These are phyloP conservation scores for Myiagra hebetior DNA, from an alignment of 2,113 vertebrate species.

Conservation along the genomic window DNA sequence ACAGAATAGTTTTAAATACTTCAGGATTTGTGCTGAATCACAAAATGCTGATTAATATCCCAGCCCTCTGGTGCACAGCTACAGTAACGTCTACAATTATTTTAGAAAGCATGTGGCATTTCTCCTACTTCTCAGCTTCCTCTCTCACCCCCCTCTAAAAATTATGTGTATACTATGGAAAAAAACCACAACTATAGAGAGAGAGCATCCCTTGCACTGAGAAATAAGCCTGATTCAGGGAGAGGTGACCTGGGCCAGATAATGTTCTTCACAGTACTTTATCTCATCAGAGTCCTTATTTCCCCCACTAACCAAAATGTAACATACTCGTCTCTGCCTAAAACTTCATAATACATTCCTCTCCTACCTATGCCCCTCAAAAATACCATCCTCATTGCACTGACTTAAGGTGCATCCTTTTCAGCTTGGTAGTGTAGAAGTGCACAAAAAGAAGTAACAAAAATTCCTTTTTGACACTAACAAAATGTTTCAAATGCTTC, in stretches of 20 bases:
- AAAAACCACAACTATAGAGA: not conserved
- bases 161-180: accelerated
- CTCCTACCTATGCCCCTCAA: not conserved
- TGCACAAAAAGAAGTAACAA: not conserved
- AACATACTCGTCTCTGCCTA: not conserved
- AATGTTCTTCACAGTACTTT: not conserved
- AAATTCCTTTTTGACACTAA: not conserved
- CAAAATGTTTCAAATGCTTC: not conserved
- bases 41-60: not conserved
- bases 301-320: not conserved
- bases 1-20: not conserved
- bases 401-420: not conserved
- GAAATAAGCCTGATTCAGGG: not conserved
- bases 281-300: not conserved
- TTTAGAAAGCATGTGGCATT: not conserved
- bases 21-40: not conserved
- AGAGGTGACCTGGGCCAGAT: not conserved
- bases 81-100: not conserved
- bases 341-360: not conserved
- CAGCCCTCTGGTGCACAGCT: not conserved
- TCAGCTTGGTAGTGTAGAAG: not conserved
- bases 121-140: not conserved
- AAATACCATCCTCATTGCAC: not conserved
- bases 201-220: not conserved
- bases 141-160: not conserved